Evolutionary conservation across 2,888 invertebrate species (phyloP).

Genomic region (Plagodis pulveraria): DNA sequence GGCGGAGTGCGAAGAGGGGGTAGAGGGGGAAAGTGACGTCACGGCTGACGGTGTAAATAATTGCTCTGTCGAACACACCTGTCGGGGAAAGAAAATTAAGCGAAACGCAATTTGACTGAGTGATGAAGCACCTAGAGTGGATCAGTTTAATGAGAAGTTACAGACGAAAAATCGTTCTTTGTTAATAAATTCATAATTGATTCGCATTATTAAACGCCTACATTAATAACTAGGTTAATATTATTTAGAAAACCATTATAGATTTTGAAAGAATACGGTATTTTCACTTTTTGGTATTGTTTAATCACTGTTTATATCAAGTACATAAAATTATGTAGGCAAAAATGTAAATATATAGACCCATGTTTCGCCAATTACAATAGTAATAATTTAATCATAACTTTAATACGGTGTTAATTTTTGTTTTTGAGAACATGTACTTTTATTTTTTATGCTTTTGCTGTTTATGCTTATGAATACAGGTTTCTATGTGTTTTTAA

Average conservation of each 20-base stretch:
- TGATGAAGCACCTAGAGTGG: slow-evolving; percentile 81
- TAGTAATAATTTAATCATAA: too few species aligned
- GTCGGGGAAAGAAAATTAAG: slow-evolving; percentile 84
- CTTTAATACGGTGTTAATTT: too few species aligned
- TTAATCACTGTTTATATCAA: background rate
- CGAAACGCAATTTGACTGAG: slow-evolving; percentile 84
- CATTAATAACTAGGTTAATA: slow-evolving; percentile 21
- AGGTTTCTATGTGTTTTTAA: too few species aligned
- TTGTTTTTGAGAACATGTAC: too few species aligned
- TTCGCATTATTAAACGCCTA: slow-evolving; percentile 32
- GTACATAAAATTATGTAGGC: background rate
- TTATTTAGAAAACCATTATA: slow-evolving; percentile 1
- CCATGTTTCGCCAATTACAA: too few species aligned
- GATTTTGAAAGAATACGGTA: background rate
- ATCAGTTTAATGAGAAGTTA: slow-evolving; percentile 82
- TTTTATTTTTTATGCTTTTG: too few species aligned
- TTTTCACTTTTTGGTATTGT: background rate
- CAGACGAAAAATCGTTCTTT: slow-evolving; percentile 76
- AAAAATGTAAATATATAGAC: too few species aligned
- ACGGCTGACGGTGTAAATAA: slow-evolving; percentile 82
- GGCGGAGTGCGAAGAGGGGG: slow-evolving; percentile 41
- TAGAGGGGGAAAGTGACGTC: slow-evolving; percentile 67
- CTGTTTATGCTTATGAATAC: too few species aligned
- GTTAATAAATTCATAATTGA: slow-evolving; percentile 67
- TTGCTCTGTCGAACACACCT: slow-evolving; percentile 85